Base-by-base conservation (phyloP, 2,113 vertebrate genomes). In the Ammodytes dubius region DNA sequence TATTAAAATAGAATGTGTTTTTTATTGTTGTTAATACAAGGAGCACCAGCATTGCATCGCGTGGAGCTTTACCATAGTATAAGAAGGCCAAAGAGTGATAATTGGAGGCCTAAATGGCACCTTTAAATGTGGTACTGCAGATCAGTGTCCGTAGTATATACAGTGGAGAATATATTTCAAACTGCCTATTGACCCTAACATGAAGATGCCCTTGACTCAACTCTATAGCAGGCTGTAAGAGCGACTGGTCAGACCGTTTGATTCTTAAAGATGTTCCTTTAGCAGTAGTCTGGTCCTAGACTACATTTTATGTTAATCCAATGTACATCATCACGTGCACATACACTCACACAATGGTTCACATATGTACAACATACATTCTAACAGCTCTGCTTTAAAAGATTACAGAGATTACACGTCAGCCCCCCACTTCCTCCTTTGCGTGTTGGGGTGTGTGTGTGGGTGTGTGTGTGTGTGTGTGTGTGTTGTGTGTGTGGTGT, bases 331-430 rank as follows among this genome's bases (percentile, higher is more conserved):
- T 69, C 57, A 80, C 73, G 75, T 67, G 74, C 73, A 74, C 79
- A 49, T 71, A 4, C 47, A 4, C 6, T 12, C 19, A 60, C 54
- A 70, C 45, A 63, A 46, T 27, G 12, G 61, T 53, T 49, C n/a
- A 19, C 82, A 49, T 74, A 45, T 69, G 80, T 49, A 59, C 71
- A 87, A 64, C 75, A 89, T 88, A 79, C 75, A 90, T 83, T 83
- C 90, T 93, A 91, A 86, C 85, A 80, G 90, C 89, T 84, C 82
- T 90, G 87, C 88, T 94, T 95, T 92, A 94, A 92, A 89, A 94
- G 94, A 95, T 96, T 95, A 95, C 93, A 91, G 92, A 93, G 94
- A 95, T 96, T 95, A 95, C 91, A 76, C 74, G 27, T 83, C 43
- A 27, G 46, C 86, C 88, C 78, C 73, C 69, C 71, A 83, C 70